Evolutionary conservation across 2,888 invertebrate genomes (phyloP), one percentile per base, ranked within the genome.

Genomic region (Baronia brevicornis): DNA sequence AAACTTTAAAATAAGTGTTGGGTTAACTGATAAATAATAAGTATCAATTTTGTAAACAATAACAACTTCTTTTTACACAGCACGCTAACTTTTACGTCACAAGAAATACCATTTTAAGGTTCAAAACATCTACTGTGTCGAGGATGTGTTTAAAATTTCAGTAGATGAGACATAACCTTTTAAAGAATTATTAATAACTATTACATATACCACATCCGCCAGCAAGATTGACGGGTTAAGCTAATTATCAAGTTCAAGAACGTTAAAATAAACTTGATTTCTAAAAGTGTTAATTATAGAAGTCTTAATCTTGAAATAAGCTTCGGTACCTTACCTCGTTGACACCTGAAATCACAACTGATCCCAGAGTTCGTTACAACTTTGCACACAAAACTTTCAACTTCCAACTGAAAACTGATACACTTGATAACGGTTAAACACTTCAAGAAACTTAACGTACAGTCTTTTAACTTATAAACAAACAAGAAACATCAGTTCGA

Each of bases 321-420:
- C 74, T 72, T 77, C 59, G 58, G 51, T 66, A 74, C 69, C 84
- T 82, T 84, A 84, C 84, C 84, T 84, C 84, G 74, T 82, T 84
- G 82, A 84, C 84, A 84, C 82, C 84, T 80, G 77, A 80, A 79
- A 69, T 71, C 70, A 68, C 60, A 69, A 78, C 68, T 68, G 72
- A 77, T 80, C 71, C 65, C 54, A 61, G 75, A 79, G 79, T 79
- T 79, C 74, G 79, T 79, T 79, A 71, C 46, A 79, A 79, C 78
- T 82, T 79, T 71, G 67, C 66, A 63, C 71, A 71, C 68, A 55
- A 72, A 74, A 72, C 74, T 75, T 70, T 52, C 36, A 73, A 78
- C 66, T 77, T 77, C 69, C 48, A 39, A 56, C 51, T 44, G 55
- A 60, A 45, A 68, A 62, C 65, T 44, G 54, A 50, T 51, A 41